phyloP scores from a whole-genome alignment of 2,888 invertebrate species.

The Trachelus tabidus region DNA sequence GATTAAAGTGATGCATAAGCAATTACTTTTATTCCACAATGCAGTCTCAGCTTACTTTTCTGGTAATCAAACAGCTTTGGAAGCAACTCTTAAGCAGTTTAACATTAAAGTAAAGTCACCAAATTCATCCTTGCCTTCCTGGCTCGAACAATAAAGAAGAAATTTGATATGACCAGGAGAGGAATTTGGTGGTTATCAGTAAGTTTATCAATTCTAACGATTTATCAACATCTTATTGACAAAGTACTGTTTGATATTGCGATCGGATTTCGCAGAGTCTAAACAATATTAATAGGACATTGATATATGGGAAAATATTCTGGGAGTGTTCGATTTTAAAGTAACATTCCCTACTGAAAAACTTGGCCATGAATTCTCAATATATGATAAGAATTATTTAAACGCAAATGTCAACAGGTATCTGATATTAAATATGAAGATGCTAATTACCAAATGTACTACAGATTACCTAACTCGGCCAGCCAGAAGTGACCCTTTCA shows the following conservation, averaged over 20 bases:
- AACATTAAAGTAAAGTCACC: constrained; percentile 90
- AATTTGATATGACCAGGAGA: background rate
- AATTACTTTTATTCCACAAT: constrained; percentile 94
- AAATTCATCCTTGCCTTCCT: constrained; percentile 81
- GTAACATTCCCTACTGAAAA: background rate
- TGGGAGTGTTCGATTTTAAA: background rate
- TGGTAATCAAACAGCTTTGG: constrained; percentile 93
- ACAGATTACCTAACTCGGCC: background rate
- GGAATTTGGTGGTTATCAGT: background rate
- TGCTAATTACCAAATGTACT: background rate
- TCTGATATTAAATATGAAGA: background rate
- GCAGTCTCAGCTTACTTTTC: constrained; percentile 97
- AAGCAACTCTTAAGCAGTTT: constrained; percentile 94
- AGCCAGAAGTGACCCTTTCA: background rate
- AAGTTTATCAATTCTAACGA: background rate
- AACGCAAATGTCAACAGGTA: background rate
- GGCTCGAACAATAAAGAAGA: constrained; percentile 78
- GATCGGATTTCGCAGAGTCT: background rate
- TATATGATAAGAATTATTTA: background rate
- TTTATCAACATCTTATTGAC: background rate
- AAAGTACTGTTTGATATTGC: background rate
- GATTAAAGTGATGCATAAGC: constrained; percentile 99
- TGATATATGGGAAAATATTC: background rate
- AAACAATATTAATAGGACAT: background rate
- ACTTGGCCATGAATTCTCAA: background rate